Evolutionary conservation across 2,113 vertebrate genomes (phyloP), one percentile per base, ranked within the genome.

Genomic region (Corvus moneduloides): DNA sequence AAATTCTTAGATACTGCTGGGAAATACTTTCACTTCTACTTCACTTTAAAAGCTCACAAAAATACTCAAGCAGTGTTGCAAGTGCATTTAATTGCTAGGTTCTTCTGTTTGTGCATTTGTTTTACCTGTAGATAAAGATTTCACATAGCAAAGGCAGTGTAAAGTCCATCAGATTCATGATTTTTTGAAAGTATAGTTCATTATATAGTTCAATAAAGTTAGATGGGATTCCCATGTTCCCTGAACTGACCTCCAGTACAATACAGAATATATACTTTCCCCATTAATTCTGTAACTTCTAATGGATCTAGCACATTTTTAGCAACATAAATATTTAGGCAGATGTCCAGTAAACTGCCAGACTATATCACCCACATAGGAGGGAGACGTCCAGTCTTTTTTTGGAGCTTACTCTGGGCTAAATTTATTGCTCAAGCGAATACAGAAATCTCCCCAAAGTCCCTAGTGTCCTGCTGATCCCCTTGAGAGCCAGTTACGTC

Each of bases 21-120:
- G 87, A 95, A 94, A 85, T 80, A 58, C 35, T 94, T 94, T 37
- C 52, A 75, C n/a, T 89, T 83, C 86, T 87, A 9, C 48, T 91
- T 95, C 49, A 69, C 62, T 90, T 92, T 68, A 90, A 92, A 88
- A 84, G 67, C 71, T 90, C 51, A 62, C 89, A 93, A 75, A 89
- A 87, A 85, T 66, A 82, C 46, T 48, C 87, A 32, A 89, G 49
- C 41, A 72, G 41, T 89, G 61, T 87, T 56, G 87, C 13, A 26
- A 63, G 37, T 56, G 22, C 54, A 81, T 89, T 90, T 91, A 93
- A 87, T 90, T 89, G 43, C n/a, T 76, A 37, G 11, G 58, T 75
- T 6, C 56, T 89, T 75, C 54, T 90, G 46, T 63, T 46, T 71
- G 33, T 74, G 62, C 43, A 30, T 92, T 90, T 89, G 49, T 75